These are phyloP conservation scores for Arctopsyche grandis DNA, from an alignment of 1,140 invertebrate genomes.

Conservation along the genomic window DNA sequence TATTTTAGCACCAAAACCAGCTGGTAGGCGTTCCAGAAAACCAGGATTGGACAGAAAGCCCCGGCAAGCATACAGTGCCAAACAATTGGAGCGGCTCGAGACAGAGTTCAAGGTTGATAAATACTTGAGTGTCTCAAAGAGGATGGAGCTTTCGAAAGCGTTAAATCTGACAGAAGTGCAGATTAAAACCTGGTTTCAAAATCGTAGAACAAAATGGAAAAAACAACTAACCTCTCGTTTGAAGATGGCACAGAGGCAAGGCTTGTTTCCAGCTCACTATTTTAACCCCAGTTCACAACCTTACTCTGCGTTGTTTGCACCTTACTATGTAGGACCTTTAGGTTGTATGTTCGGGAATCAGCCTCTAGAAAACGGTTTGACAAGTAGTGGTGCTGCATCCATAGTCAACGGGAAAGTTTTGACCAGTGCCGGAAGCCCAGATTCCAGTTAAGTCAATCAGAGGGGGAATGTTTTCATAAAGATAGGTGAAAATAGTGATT, in stretches of 20 bases:
- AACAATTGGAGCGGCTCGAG: conserved; percentile 90
- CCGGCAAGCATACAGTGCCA: conserved; percentile 93
- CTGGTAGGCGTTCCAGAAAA: conserved; percentile 81
- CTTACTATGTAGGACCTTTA: conserved; percentile 63
- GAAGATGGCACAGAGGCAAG: conserved; percentile 88
- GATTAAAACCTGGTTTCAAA: conserved; percentile 98
- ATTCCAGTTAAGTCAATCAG: conserved; percentile 29
- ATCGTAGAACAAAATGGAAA: conserved; percentile 95
- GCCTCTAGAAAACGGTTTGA: conserved; percentile 40
- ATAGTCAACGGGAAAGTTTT: conserved; percentile 41
- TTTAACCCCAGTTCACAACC: conserved; percentile 71
- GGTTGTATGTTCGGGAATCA: conserved; percentile 64
- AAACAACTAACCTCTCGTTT: conserved; percentile 90
- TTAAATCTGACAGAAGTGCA: conserved; percentile 93
- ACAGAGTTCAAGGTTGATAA: conserved; percentile 95
- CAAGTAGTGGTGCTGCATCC: background rate
- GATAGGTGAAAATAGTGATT: conserved; percentile 14
- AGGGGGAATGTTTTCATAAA: background rate
- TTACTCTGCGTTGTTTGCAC: conserved; percentile 69
- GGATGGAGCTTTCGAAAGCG: conserved; percentile 91
- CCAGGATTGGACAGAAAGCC: conserved; percentile 92
- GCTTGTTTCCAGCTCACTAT: conserved; percentile 76
- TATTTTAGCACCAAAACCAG: conserved; percentile 78
- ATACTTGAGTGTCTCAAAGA: conserved; percentile 93
- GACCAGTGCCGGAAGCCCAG: conserved; percentile 40